A percentile compares a stretch with the other conserved stretches of the same genome.
Evolutionary conservation across 2,113 vertebrate species (phyloP).

Genomic region (Cyphomyrus discorhynchus): DNA sequence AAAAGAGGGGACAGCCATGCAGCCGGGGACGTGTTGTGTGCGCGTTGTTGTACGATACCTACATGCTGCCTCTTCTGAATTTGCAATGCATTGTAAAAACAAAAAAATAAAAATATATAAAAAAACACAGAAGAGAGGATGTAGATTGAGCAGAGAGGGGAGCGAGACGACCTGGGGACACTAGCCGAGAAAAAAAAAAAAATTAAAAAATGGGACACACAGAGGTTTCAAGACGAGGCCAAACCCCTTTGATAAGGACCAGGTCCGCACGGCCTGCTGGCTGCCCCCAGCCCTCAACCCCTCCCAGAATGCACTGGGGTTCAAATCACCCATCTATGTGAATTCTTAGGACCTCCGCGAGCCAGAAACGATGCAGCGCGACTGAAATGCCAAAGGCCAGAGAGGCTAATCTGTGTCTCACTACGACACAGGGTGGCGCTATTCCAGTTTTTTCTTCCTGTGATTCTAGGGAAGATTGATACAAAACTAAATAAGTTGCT

Average conservation of each 20-base stretch:
- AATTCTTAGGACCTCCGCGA: background rate
- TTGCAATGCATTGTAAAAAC: constrained; percentile 56
- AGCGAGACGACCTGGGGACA: constrained; percentile 48
- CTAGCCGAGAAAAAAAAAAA: constrained; percentile 19
- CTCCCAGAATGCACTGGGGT: background rate
- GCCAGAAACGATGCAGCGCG: background rate
- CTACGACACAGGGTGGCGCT: background rate
- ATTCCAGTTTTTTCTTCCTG: background rate
- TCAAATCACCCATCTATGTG: background rate
- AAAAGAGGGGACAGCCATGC: constrained; percentile 48
- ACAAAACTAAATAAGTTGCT: background rate
- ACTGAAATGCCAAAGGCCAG: background rate
- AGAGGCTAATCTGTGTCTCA: background rate
- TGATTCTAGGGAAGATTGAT: background rate
- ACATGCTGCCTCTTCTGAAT: constrained; percentile 52
- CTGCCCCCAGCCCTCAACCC: background rate
- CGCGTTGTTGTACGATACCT: constrained; percentile 43
- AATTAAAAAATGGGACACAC: constrained; percentile 21
- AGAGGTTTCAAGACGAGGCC: constrained; percentile 24
- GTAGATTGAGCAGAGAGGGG: constrained; percentile 58
- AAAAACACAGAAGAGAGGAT: constrained; percentile 55
- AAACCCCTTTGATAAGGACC: constrained; percentile 34
- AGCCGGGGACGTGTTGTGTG: constrained; percentile 34
- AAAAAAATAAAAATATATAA: background rate
- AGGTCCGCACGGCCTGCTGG: constrained; percentile 1